phyloP scores from a whole-genome alignment of 2,113 vertebrate genomes.

The Carettochelys insculpta region DNA sequence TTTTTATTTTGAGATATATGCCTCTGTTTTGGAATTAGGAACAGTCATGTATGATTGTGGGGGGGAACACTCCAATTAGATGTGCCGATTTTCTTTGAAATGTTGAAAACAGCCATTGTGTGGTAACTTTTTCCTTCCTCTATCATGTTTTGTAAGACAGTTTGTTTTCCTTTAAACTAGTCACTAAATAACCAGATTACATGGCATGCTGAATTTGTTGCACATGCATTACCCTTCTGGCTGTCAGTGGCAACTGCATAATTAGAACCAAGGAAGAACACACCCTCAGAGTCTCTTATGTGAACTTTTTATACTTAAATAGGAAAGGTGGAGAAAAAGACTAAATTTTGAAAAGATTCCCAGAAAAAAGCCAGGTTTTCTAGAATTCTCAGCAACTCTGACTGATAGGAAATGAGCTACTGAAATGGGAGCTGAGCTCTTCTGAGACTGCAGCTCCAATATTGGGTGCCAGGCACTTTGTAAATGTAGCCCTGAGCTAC shows the following conservation, averaged over 20 bases:
- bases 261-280: neutral
- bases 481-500: neutral
- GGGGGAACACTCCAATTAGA: neutral
- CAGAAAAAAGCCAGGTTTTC: neutral
- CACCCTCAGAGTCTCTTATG: neutral
- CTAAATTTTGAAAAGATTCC: neutral
- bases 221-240: fast-evolving
- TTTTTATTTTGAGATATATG: neutral
- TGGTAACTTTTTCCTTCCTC: neutral
- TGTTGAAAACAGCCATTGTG: fast-evolving
- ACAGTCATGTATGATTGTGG: neutral
- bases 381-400: neutral
- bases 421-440: neutral
- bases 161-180: neutral
- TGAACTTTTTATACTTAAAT: neutral
- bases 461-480: neutral
- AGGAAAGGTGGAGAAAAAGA: neutral
- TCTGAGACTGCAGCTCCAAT: neutral
- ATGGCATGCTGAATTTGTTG: neutral
- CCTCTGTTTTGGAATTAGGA: neutral
- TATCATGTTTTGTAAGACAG: fast-evolving
- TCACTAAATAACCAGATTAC: fast-evolving
- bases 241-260: neutral
- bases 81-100: neutral
- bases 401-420: neutral